Conservation (phyloP, 2,113 vertebrate species). For the Anoura caudifer region DNA sequence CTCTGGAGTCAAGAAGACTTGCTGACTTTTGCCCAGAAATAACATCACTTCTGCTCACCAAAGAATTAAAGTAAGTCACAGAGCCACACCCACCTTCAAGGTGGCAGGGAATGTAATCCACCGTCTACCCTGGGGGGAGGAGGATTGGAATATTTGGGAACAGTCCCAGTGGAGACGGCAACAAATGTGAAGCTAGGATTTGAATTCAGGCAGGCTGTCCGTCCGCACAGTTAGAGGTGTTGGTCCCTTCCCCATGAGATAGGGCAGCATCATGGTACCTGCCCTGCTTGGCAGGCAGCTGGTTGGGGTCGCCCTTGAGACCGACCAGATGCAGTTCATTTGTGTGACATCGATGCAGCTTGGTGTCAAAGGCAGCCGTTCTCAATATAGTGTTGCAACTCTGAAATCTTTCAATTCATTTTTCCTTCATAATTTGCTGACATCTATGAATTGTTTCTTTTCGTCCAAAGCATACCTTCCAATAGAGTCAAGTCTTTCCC, state of each 20-base stretch:
- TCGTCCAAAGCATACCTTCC: neutral
- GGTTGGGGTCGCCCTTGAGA: neutral
- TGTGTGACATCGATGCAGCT: neutral
- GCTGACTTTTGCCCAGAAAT: neutral
- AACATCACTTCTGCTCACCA: neutral
- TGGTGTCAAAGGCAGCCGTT: neutral
- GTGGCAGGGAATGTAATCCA: neutral
- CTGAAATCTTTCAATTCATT: neutral
- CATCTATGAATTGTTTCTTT: neutral
- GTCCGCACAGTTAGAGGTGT: fast-evolving
- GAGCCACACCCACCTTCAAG: neutral
- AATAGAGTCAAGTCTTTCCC: neutral
- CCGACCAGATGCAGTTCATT: neutral
- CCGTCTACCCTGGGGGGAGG: neutral
- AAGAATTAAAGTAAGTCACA: neutral
- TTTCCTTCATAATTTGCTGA: neutral
- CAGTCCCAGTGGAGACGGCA: neutral
- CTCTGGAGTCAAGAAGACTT: neutral
- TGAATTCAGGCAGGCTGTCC: neutral
- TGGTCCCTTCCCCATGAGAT: neutral
- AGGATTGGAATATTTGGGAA: neutral
- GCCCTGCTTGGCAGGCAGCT: neutral
- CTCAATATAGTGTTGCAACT: neutral
- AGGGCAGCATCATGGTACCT: neutral
- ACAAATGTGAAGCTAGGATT: neutral